These are phyloP conservation scores for Dipus sagitta DNA, from an alignment of 2,797 vertebrate species.

Conservation along the genomic window DNA sequence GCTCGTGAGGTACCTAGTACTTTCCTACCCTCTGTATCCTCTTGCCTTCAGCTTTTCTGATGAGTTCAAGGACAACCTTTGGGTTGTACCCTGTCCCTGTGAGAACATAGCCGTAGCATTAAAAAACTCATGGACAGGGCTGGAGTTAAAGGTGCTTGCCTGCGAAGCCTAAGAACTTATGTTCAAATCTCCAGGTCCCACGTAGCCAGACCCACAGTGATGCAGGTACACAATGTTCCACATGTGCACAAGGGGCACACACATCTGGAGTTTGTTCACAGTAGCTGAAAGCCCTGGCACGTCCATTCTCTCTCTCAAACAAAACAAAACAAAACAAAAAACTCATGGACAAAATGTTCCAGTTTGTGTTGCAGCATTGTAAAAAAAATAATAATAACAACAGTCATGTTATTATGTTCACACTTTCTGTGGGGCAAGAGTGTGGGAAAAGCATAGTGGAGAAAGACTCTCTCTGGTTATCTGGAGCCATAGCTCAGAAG, in stretches of 20 bases:
- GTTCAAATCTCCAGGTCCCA: no score
- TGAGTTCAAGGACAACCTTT: neutral
- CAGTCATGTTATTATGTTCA: neutral
- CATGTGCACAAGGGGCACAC: no score
- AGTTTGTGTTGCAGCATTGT: neutral
- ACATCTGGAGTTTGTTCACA: no score
- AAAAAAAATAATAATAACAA: neutral
- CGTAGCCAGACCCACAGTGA: no score
- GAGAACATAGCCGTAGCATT: neutral
- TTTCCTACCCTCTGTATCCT: neutral
- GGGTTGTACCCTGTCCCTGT: neutral
- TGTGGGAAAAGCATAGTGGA: neutral
- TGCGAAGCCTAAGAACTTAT: no score
- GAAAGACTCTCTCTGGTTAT: neutral
- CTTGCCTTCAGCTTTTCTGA: neutral
- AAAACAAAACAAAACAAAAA: neutral
- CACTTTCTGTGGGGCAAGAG: neutral
- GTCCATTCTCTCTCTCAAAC: no score
- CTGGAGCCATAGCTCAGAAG: neutral
- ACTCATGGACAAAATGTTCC: neutral
- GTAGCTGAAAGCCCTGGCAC: no score
- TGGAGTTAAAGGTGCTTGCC: no score
- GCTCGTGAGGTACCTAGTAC: no score
- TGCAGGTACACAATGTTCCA: no score
- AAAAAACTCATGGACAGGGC: neutral